These are phyloP conservation scores for Xylota sylvarum DNA, from an alignment of 2,888 invertebrate genomes.

Conservation along the genomic window DNA sequence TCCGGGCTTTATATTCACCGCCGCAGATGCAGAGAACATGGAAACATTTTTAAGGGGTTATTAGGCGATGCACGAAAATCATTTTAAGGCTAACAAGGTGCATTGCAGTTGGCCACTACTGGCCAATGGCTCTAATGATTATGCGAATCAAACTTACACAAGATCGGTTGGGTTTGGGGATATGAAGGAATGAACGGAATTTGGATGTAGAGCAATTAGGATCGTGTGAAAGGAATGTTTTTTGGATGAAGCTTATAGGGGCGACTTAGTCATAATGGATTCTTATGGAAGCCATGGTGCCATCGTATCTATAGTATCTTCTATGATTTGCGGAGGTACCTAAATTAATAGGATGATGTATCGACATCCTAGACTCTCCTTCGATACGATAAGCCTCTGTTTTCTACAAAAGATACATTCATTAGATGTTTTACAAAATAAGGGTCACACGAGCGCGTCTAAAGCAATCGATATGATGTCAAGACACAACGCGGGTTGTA, in stretches of 20 bases:
- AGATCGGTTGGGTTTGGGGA: not conserved
- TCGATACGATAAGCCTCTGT: too few relatives aligned
- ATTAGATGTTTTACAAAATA: too few relatives aligned
- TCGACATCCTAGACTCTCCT: too few relatives aligned
- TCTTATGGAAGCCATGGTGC: too few relatives aligned
- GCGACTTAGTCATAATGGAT: too few relatives aligned
- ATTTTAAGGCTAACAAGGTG: slow-evolving; percentile 61
- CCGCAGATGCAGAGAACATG: slow-evolving; percentile 58
- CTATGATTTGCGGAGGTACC: too few relatives aligned
- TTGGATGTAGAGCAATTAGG: slow-evolving; percentile 5
- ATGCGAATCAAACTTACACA: not conserved
- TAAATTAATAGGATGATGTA: too few relatives aligned
- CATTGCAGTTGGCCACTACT: not conserved
- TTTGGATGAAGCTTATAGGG: not conserved
- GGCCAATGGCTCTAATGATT: not conserved
- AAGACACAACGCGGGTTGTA: too few relatives aligned
- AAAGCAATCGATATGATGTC: too few relatives aligned
- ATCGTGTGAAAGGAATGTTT: slow-evolving; percentile 9
- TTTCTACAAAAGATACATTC: too few relatives aligned
- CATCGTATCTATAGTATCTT: too few relatives aligned
- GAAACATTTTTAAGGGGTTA: slow-evolving; percentile 62
- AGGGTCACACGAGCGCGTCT: too few relatives aligned
- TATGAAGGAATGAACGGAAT: slow-evolving; percentile 10
- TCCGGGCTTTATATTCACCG: slow-evolving; percentile 42
- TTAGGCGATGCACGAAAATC: slow-evolving; percentile 65